These are phyloP conservation scores for Mylabris sibirica DNA, from an alignment of 2,888 invertebrate species.

Conservation along the genomic window DNA sequence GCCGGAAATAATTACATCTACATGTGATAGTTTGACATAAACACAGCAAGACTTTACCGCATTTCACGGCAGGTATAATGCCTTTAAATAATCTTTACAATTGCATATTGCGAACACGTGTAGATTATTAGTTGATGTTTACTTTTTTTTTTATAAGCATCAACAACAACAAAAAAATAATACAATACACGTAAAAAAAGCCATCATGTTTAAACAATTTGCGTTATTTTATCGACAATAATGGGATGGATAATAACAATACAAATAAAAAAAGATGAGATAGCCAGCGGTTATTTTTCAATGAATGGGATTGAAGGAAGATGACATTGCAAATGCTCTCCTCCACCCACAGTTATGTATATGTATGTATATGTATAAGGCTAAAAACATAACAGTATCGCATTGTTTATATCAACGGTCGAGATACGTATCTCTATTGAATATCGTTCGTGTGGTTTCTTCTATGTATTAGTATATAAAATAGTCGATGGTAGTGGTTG, in stretches of 20 bases:
- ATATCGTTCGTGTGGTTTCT: conserved; percentile 8
- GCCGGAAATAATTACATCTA: conserved; percentile 16
- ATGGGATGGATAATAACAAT: neutral
- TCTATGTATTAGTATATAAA: neutral
- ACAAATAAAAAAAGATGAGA: neutral
- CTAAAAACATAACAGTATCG: conserved; percentile 18
- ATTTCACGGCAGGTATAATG: conserved; percentile 14
- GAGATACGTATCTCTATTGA: conserved; percentile 18
- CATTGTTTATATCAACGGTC: conserved; percentile 19
- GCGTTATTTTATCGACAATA: conserved; percentile 4
- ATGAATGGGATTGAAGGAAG: conserved; percentile 21
- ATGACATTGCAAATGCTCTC: conserved; percentile 21
- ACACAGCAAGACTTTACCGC: conserved; percentile 22
- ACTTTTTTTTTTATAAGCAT: neutral
- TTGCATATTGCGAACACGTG: conserved; percentile 28
- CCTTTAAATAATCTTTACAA: conserved; percentile 20
- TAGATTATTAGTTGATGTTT: conserved; percentile 11
- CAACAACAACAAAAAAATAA: neutral
- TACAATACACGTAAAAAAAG: neutral
- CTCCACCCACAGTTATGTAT: conserved; percentile 17
- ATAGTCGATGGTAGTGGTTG: neutral
- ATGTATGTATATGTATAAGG: neutral
- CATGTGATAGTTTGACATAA: conserved; percentile 14
- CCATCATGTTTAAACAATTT: neutral
- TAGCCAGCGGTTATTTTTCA: neutral